Evolutionary conservation across 2,888 invertebrate genomes (phyloP), one percentile per base, ranked within the genome.

Genomic region (Mesorhabditis belari): DNA sequence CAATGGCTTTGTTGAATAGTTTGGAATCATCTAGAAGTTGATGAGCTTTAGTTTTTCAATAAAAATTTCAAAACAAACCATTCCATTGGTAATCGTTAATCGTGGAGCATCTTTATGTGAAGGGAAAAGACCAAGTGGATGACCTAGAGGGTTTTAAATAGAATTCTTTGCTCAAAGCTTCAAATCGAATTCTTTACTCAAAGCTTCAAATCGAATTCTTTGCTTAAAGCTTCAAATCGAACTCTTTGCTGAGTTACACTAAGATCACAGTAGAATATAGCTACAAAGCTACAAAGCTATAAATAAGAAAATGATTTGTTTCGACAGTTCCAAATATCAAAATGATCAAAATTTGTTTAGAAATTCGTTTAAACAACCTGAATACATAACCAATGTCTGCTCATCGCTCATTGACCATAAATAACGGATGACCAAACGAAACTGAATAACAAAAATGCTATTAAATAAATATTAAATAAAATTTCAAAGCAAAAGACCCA

Each of bases 61-160:
- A n/a, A n/a, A n/a, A n/a, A n/a, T n/a, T n/a, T n/a, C n/a, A n/a
- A n/a, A n/a, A n/a, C n/a, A n/a, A n/a, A 84, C 85, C 86, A 87
- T 86, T 63, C 87, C 87, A 77, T 87, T 87, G 24, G 86, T 86
- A 61, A 87, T 85, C 60, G 87, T 84, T 25, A 85, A 77, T 60
- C 86, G 77, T 5, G 87, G 87, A 1, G 85, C 82, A 6, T 75
- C 64, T 19, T 63, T 59, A 1, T 71, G 72, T 3, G 78, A 79
- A 2, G 87, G 87, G 73, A 86, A 87, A 17, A 87, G 78, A 1
- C 87, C 87, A 65, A 85, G 70, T 2, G 87, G 87, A 75, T 87
- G 87, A 2, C 87, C 58, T 55, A 27, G 27, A 35, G n/a, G n/a
- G n/a, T 3, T 27, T 35, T 12, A 17, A 6, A 17, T 17, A 35